Conservation (phyloP, 1,140 invertebrate genomes). For the Diplogasteroides magnus region DNA sequence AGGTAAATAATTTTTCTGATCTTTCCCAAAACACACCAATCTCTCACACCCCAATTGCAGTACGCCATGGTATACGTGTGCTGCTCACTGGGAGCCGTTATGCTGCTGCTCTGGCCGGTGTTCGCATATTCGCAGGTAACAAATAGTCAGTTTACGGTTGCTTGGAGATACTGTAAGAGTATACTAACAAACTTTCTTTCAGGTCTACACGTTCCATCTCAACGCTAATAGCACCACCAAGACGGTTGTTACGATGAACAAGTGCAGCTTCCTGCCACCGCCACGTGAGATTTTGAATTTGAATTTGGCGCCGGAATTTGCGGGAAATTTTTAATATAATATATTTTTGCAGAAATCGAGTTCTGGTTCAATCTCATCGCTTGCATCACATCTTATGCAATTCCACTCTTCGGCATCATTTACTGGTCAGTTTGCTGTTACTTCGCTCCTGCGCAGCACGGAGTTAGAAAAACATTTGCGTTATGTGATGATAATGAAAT, state of each 20-base stretch:
- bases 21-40: too few relatives aligned
- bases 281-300: constrained; percentile 40
- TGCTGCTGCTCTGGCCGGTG: constrained; percentile 58
- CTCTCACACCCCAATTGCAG: constrained; percentile 30
- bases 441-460: too few relatives aligned
- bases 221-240: constrained; percentile 67
- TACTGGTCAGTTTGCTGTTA: constrained; percentile 64
- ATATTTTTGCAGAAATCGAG: constrained; percentile 34
- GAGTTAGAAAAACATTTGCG: too few relatives aligned
- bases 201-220: constrained; percentile 79
- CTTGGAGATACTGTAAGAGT: neutral
- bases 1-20: too few relatives aligned
- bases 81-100: constrained; percentile 55
- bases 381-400: constrained; percentile 82
- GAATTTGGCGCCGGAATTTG: too few relatives aligned
- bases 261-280: constrained; percentile 41
- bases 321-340: constrained; percentile 17
- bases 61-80: constrained; percentile 54
- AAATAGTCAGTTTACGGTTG: too few relatives aligned
- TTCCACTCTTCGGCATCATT: constrained; percentile 82
- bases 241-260: constrained; percentile 36
- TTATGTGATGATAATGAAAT: too few relatives aligned
- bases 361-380: constrained; percentile 80
- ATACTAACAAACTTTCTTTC: neutral
- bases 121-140: constrained; percentile 56